Base-by-base conservation (phyloP, 2,888 invertebrate species). In the Nomada goodeniana region DNA sequence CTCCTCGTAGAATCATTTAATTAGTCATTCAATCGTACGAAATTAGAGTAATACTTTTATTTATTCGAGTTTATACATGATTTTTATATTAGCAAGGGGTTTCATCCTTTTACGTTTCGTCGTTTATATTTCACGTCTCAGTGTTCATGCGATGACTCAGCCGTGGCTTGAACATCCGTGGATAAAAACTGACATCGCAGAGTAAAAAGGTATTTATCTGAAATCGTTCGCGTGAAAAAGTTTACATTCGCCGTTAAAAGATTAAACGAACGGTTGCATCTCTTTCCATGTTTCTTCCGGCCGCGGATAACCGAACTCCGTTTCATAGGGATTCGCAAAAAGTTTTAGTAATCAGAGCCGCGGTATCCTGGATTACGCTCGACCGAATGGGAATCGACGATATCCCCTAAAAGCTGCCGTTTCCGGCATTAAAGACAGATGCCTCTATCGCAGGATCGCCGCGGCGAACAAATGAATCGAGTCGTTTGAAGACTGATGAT, bases 401-500 rank as follows among this genome's bases (percentile, higher is more conserved):
- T 53, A 53, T 57, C 47, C n/a, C 69, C 71, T 26, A 67, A 82
- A 67, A 76, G 47, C 53, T 23, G 50, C 15, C 20, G 36, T 69
- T 85, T 75, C 72, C 64, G 71, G 63, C 59, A 69, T 44, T 74
- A 85, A 83, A 86, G 88, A 91, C 88, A 85, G 89, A 90, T 89
- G 87, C 86, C 73, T 82, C 83, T 83, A 86, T 88, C 83, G 79
- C 85, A 84, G 78, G 76, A 84, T 86, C 84, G 74, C 79, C 69
- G 44, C 69, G 67, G 59, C 79, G 75, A 79, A 82, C 81, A 80
- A 88, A 89, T 87, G 70, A 87, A 85, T 82, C 59, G 64, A 52
- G 79, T 76, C 75, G 76, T 83, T 87, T 79, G 85, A 80, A 80
- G 87, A 86, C 87, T 90, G 89, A 91, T 90, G 91, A 91, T 92